phyloP scores from a whole-genome alignment of 2,113 vertebrate species.

The Halcyon malimbica region DNA sequence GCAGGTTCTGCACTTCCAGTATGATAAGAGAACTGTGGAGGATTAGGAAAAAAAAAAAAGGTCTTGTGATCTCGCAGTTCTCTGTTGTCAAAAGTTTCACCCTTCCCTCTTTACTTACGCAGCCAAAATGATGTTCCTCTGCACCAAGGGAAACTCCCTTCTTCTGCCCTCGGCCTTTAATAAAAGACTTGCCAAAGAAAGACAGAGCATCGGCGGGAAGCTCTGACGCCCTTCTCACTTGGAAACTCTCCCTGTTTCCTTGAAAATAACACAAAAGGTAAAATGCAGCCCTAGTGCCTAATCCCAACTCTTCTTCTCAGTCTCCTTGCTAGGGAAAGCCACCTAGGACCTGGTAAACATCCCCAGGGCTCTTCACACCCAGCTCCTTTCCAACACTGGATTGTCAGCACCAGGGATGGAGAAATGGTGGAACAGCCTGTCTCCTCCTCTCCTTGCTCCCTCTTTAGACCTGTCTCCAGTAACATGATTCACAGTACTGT shows the following conservation, averaged over 20 bases:
- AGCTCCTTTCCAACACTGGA: background rate
- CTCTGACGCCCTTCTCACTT: background rate
- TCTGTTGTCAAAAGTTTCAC: background rate
- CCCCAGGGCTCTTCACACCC: background rate
- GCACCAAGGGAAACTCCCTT: background rate
- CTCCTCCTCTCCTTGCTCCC: background rate
- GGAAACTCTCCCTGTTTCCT: background rate
- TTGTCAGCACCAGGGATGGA: rapidly evolving
- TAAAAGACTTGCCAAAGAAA: background rate
- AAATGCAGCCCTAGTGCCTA: background rate
- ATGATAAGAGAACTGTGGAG: background rate
- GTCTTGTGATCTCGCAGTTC: background rate
- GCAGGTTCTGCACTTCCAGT: background rate
- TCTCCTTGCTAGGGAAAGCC: background rate
- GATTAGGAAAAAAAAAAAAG: background rate
- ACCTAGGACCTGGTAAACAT: background rate
- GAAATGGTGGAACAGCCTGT: background rate
- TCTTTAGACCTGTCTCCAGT: background rate
- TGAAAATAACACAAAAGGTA: background rate
- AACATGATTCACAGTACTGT: background rate
- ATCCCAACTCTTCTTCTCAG: background rate
- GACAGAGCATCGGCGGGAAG: background rate
- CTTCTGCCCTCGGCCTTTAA: background rate
- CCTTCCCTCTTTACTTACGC: background rate
- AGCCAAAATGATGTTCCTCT: background rate